Percentiles rank a stretch among this genome's conserved stretches.
phyloP scores from a whole-genome alignment of 2,113 vertebrate genomes.

The Pao palembangensis region DNA sequence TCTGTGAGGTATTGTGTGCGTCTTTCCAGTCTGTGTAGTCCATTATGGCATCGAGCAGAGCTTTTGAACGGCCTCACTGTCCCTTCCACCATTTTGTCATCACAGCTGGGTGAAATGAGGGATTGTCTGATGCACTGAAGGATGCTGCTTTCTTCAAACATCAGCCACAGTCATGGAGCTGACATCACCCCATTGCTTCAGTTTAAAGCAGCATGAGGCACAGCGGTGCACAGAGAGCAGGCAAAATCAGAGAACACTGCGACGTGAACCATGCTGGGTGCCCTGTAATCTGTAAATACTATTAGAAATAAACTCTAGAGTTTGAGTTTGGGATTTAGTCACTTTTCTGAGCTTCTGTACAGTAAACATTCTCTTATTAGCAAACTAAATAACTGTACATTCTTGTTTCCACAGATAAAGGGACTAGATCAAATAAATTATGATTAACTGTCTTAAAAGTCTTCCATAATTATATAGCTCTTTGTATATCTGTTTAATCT shows the following conservation, averaged over 20 bases:
- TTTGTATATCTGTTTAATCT: too few species aligned
- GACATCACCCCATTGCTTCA: constrained; percentile 70
- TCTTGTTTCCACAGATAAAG: too few species aligned
- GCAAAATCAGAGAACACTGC: constrained; percentile 4
- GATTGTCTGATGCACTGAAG: constrained; percentile 63
- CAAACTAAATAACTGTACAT: too few species aligned
- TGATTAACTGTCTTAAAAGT: too few species aligned
- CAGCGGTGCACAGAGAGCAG: constrained; percentile 10
- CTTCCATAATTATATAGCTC: too few species aligned
- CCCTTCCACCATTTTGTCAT: constrained; percentile 47
- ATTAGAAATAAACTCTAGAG: too few species aligned
- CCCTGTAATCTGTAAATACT: too few species aligned
- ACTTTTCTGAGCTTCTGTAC: too few species aligned
- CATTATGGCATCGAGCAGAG: constrained; percentile 44
- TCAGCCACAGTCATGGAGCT: constrained; percentile 45
- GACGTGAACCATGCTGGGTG: neutral
- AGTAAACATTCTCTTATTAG: too few species aligned
- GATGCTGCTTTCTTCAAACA: constrained; percentile 58
- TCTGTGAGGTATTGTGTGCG: constrained; percentile 9
- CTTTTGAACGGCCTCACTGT: constrained; percentile 54
- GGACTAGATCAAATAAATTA: too few species aligned
- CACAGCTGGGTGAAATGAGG: constrained; percentile 48
- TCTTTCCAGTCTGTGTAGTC: constrained; percentile 8
- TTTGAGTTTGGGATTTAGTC: too few species aligned
- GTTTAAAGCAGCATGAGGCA: constrained; percentile 25